These are phyloP conservation scores for Lampris megalopsis DNA, from an alignment of 2,113 vertebrate genomes.

Conservation along the genomic window DNA sequence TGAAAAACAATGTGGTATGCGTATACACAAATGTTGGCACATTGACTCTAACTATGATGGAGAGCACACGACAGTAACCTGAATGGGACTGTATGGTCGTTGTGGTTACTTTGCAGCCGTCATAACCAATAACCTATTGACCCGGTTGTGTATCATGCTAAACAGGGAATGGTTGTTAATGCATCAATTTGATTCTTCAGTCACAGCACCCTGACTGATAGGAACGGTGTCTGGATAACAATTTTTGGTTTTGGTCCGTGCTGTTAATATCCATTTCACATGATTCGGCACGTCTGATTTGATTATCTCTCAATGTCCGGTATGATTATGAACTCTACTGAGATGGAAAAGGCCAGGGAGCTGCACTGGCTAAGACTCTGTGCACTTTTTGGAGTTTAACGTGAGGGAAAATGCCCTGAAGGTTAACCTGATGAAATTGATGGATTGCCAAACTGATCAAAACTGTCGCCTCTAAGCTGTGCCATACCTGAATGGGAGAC, in stretches of 20 bases:
- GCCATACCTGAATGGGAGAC: no score
- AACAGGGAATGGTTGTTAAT: slow-evolving; percentile 13
- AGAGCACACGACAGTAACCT: slow-evolving; percentile 31
- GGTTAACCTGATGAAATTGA: no score
- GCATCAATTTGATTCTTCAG: slow-evolving; percentile 9
- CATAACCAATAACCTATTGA: no score
- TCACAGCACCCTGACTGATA: slow-evolving; percentile 48
- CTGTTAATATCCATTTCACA: slow-evolving; percentile 25
- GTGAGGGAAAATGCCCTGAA: no score
- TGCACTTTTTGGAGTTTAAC: no score
- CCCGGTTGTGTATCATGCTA: not conserved
- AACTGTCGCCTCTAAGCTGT: no score
- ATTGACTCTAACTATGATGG: slow-evolving; percentile 24
- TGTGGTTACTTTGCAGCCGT: no score
- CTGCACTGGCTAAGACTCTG: no score
- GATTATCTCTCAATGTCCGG: slow-evolving; percentile 47
- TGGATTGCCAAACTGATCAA: no score
- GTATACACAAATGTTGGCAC: slow-evolving; percentile 35
- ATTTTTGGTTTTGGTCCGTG: slow-evolving; percentile 25
- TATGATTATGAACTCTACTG: slow-evolving; percentile 30
- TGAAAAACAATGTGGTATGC: no score
- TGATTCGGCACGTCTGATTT: slow-evolving; percentile 45
- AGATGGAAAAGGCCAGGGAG: not conserved
- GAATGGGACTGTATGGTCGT: not conserved
- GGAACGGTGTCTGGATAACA: slow-evolving; percentile 4